Evolutionary conservation across 2,888 invertebrate genomes (phyloP), one percentile per base, ranked within the genome.

Genomic region (Euclidia mi): DNA sequence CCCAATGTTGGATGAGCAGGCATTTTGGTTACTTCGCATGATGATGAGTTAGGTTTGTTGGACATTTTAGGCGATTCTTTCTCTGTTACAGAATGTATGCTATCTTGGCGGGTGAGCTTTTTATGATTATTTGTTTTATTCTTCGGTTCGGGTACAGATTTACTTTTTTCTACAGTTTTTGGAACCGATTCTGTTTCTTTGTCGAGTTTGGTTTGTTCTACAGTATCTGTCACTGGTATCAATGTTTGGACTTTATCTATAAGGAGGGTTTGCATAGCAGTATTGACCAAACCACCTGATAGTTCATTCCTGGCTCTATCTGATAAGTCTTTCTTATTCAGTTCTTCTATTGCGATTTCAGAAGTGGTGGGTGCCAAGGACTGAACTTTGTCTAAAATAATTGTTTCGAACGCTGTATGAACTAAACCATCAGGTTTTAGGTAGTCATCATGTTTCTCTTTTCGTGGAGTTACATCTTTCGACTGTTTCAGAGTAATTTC

Each of bases 331-430:
- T 48, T 50, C 46, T 32, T 47, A 18, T 25, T 28, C 14, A 31
- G 18, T 29, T 43, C 32, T 14, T 38, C 25, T 29, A 42, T 40
- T 1, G 18, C 9, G 9, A 34, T 48, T 11, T 53, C 20, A n/a
- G 50, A 48, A n/a, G 57, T 38, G 29, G 56, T 43, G 6, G 70
- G 46, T 37, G 86, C 71, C 25, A 86, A 48, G 31, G 85, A 79
- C 17, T 89, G 93, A 0, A 92, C 89, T 76, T 89, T 91, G 65
- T 95, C 95, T 67, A 93, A 86, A 3, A 95, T 82, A 31, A 95
- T 94, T 28, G 94, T 94, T 78, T 92, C 89, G 79, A 94, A 89
- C 2, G 93, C 94, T 4, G 90, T 90, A 37, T 90, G 88, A 34
- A 95, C 69, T 37, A 95, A 65, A 3, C 90, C 87, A 1, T 64